Evolutionary conservation across 2,797 vertebrate genomes (phyloP).

Genomic region (Microhierax caerulescens): DNA sequence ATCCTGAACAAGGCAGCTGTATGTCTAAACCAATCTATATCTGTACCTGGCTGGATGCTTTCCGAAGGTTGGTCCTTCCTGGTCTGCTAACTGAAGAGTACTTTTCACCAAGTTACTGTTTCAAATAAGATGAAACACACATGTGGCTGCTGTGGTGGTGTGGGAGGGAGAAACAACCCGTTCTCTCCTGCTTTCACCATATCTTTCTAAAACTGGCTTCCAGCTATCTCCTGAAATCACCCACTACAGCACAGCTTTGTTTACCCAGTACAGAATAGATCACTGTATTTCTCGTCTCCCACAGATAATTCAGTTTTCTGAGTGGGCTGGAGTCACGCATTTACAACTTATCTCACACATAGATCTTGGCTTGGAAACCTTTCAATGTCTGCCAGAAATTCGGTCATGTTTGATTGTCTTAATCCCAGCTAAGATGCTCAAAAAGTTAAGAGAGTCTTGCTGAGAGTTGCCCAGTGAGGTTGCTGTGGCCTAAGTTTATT

Average conservation of each 20-base stretch:
- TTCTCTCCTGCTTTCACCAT: neutral
- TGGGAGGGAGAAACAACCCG: neutral
- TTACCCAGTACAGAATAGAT: constrained; percentile 50
- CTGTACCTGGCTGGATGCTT: neutral
- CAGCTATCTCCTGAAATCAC: constrained; percentile 50
- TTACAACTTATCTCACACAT: constrained; percentile 45
- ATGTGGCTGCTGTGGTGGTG: neutral
- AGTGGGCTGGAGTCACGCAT: constrained; percentile 45
- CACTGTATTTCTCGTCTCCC: constrained; percentile 33
- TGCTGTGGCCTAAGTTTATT: constrained; percentile 19
- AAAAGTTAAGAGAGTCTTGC: neutral
- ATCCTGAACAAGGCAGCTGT: neutral
- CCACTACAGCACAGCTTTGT: constrained; percentile 49
- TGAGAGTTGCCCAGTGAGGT: neutral
- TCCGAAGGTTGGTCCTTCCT: neutral
- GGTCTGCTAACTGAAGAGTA: neutral
- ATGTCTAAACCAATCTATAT: neutral
- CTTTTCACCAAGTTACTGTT: neutral
- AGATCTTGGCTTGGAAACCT: constrained; percentile 37
- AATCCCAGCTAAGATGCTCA: neutral
- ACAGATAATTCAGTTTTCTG: constrained; percentile 51
- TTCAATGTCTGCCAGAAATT: constrained; percentile 14
- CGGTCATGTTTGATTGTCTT: neutral
- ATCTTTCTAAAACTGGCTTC: constrained; percentile 25
- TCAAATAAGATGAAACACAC: neutral